phyloP scores from a whole-genome alignment of 2,113 vertebrate species.

The Notarius lentiginosus region DNA sequence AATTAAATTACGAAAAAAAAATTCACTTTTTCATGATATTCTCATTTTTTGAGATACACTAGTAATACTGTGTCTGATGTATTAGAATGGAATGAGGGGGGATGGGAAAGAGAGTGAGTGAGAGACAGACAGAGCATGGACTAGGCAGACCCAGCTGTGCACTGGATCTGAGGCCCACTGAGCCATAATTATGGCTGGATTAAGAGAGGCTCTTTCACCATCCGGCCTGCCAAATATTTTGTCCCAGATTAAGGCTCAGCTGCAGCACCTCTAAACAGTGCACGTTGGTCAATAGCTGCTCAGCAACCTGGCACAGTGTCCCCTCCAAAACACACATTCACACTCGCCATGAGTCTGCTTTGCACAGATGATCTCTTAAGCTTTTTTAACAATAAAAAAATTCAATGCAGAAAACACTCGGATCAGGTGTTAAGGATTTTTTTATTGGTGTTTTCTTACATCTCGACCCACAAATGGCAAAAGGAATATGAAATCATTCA shows the following conservation, averaged over 20 bases:
- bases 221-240: slow-evolving; percentile 58
- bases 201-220: slow-evolving; percentile 48
- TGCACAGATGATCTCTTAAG: slow-evolving; percentile 40
- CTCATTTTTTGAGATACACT: too few species aligned
- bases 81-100: slow-evolving; percentile 1
- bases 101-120: slow-evolving; percentile 21
- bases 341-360: slow-evolving; percentile 23
- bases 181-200: slow-evolving; percentile 54
- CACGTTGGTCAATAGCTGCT: slow-evolving; percentile 46
- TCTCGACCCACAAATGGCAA: not conserved
- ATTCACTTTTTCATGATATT: too few species aligned
- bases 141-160: slow-evolving; percentile 40
- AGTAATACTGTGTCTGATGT: slow-evolving; percentile 46
- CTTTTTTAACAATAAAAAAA: not conserved
- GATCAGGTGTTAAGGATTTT: not conserved
- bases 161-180: slow-evolving; percentile 31
- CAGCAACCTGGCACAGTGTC: slow-evolving; percentile 31
- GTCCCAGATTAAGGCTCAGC: slow-evolving; percentile 60
- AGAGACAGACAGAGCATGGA: slow-evolving; percentile 28
- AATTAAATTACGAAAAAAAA: too few species aligned
- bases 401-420: not conserved
- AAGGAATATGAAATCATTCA: not conserved
- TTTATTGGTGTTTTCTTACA: slow-evolving; percentile 23
- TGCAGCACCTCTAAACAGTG: slow-evolving; percentile 47
- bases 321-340: not conserved